Evolutionary conservation across 2,888 invertebrate species (phyloP), one percentile per base, ranked within the genome.

Genomic region (Salticus scenicus): DNA sequence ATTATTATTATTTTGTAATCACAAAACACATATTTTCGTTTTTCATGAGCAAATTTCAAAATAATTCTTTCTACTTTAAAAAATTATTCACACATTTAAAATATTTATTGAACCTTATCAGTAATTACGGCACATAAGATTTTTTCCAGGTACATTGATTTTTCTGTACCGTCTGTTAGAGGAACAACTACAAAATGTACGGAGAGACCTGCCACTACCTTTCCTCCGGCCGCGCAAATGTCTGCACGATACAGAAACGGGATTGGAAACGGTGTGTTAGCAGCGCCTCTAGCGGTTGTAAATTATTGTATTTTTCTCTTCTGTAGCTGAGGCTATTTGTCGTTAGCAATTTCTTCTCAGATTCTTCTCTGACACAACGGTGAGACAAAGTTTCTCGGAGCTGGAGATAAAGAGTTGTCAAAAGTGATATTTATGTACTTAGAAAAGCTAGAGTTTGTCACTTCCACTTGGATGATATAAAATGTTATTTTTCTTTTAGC

Each of bases 61-160:
- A n/a, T n/a, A n/a, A n/a, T n/a, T n/a, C n/a, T n/a, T n/a, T n/a
- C n/a, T n/a, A n/a, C n/a, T n/a, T n/a, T n/a, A n/a, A n/a, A n/a
- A n/a, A n/a, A n/a, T n/a, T n/a, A n/a, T n/a, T n/a, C n/a, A n/a
- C n/a, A n/a, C n/a, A n/a, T n/a, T n/a, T n/a, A n/a, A n/a, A n/a
- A n/a, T n/a, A n/a, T n/a, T n/a, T n/a, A n/a, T n/a, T n/a, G 47
- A 10, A 17, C 14, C 47, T 47, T 47, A 47, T 47, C 47, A 47
- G n/a, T n/a, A 47, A 17, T 7, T 17, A 10, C 17, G 47, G 8
- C 2, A 17, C 14, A 47, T 17, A 47, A n/a, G 47, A 17, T 47
- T 17, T 47, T 47, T 47, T 47, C 47, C 10, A 47, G 47, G 47
- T 47, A 47, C 47, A 47, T 47, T 47, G 47, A 47, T 47, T 47